Percentiles rank a stretch among this genome's conserved stretches.
Conservation (phyloP, 2,888 invertebrate species). For the Trachelus iudaicus region DNA sequence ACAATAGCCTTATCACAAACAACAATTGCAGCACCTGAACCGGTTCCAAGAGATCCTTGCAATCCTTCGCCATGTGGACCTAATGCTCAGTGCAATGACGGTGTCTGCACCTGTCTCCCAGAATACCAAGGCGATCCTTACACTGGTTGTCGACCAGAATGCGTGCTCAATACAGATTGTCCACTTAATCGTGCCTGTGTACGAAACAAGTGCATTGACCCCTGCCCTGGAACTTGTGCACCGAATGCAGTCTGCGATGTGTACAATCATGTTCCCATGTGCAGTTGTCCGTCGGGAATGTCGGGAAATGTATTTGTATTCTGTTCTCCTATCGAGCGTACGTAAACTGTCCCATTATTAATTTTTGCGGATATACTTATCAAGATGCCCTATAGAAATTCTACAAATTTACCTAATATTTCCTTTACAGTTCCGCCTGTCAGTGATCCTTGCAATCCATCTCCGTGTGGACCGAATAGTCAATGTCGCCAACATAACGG, state of each 20-base stretch:
- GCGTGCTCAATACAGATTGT: slow-evolving; percentile 76
- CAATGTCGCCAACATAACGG: slow-evolving; percentile 79
- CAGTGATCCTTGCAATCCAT: slow-evolving; percentile 75
- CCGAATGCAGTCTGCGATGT: slow-evolving; percentile 77
- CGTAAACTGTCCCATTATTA: slow-evolving; percentile 24
- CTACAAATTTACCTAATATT: neutral
- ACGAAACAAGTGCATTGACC: slow-evolving; percentile 74
- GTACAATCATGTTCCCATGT: slow-evolving; percentile 80
- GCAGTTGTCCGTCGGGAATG: slow-evolving; percentile 75
- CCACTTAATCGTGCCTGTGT: slow-evolving; percentile 74
- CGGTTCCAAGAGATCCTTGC: slow-evolving; percentile 69
- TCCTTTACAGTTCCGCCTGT: slow-evolving; percentile 62
- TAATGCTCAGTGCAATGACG: slow-evolving; percentile 72
- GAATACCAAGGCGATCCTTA: slow-evolving; percentile 73
- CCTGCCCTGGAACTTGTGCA: slow-evolving; percentile 79
- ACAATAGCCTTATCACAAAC: slow-evolving; percentile 34
- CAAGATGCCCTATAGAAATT: neutral
- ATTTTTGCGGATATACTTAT: neutral
- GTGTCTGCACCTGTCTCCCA: slow-evolving; percentile 67
- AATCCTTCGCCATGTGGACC: slow-evolving; percentile 78
- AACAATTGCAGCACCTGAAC: slow-evolving; percentile 49
- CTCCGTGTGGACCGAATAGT: slow-evolving; percentile 84
- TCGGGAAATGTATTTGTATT: slow-evolving; percentile 77
- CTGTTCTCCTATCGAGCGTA: slow-evolving; percentile 68
- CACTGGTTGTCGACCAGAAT: slow-evolving; percentile 78